Base-by-base conservation (phyloP, 2,888 invertebrate genomes). In the Torymus auratus region DNA sequence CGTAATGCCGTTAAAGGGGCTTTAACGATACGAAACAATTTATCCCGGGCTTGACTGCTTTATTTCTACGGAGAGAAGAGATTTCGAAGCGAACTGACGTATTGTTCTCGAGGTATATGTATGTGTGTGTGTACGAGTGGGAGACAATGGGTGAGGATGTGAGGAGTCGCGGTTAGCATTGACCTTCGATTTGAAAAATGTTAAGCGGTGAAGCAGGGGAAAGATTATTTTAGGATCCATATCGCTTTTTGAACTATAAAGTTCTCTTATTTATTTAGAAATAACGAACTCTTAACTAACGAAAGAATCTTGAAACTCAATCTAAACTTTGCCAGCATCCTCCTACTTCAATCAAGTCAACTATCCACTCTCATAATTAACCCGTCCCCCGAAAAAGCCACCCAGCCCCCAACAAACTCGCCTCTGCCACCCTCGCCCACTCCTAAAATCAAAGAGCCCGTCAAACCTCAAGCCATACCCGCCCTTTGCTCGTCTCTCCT, bases 31-130 rank as follows among this genome's bases (percentile, higher is more conserved):
- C 60, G 55, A 74, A 56, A 65, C 58, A 52, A 65, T 74, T 67
- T 74, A 74, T 80, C 75, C 78, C 68, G 67, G 23, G 53, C 64
- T 75, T 70, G 69, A 76, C 62, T 70, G 77, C 78, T 71, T 78
- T 78, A 71, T 72, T 78, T 41, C 41, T 41, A 41, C 7, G 7
- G 7, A 41, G 5, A 41, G 28, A 55, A 23, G 20, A 17, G 65
- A 17, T 28, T 52, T 50, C 17, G 12, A 65, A 5, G 41, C 7
- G 55, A 64, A 55, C 14, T 23, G 28, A 28, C 11, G 28, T 72
- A 72, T 62, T 72, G 72, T 72, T 72, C 72, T 72, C 55, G 14
- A 15, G 10, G 28, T 28, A 2, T 28, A 4, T 28, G 28, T 41
- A 1, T 41, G 41, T 41, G 41, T 41, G 7, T 41, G 7, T 41